phyloP scores from a whole-genome alignment of 2,888 invertebrate species.

The Brachypalpus laphriformis region DNA sequence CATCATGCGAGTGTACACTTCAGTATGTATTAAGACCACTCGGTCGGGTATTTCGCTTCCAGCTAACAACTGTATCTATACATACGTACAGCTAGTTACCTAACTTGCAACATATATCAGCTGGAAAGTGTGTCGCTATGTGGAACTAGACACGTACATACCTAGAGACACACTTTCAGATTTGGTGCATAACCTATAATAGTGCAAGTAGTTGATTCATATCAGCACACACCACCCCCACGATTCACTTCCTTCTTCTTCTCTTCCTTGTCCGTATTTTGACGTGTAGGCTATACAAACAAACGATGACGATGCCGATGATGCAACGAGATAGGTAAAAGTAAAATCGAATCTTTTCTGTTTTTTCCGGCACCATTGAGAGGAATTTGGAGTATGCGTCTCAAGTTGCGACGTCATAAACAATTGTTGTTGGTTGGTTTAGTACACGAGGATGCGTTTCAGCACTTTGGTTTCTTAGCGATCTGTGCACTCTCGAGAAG shows the following conservation, averaged over 20 bases:
- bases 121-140: slow-evolving; percentile 4
- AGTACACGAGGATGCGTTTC: too few species aligned
- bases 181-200: slow-evolving; percentile 52
- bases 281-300: not conserved
- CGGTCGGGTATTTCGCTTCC: slow-evolving; percentile 30
- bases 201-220: slow-evolving; percentile 51
- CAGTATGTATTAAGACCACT: slow-evolving; percentile 33
- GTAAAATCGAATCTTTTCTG: not conserved
- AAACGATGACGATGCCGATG: not conserved
- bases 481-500: not conserved
- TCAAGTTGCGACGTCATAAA: not conserved
- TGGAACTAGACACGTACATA: slow-evolving; percentile 1
- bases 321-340: not conserved
- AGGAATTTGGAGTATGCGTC: not conserved
- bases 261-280: not conserved
- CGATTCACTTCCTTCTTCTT: not conserved
- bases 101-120: not conserved
- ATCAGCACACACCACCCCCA: not conserved
- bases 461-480: not conserved
- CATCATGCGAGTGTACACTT: slow-evolving; percentile 14
- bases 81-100: not conserved
- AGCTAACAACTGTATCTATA: slow-evolving; percentile 3
- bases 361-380: not conserved
- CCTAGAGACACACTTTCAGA: slow-evolving; percentile 63
- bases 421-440: too few species aligned